phyloP scores from a whole-genome alignment of 2,113 vertebrate species.

The Forbesichthys papilliferus region DNA sequence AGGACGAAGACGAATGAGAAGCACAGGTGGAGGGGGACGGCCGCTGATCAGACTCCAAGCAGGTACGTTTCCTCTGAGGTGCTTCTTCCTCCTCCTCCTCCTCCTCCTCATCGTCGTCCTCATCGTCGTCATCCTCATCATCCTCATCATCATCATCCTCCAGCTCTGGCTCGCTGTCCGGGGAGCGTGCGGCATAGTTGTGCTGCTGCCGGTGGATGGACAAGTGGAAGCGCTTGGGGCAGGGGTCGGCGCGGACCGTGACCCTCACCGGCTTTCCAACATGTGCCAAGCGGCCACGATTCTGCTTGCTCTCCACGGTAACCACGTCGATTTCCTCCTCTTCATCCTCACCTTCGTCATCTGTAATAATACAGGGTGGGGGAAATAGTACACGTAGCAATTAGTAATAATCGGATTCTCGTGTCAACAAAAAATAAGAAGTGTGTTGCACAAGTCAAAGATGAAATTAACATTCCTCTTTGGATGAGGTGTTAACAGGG shows the following conservation, averaged over 20 bases:
- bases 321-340: conserved; percentile 95
- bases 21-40: not conserved
- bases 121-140: conserved; percentile 18
- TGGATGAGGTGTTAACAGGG: conserved; percentile 23
- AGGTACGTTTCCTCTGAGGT: conserved; percentile 54
- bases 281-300: conserved; percentile 79
- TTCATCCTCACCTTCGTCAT: conserved; percentile 66
- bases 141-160: conserved; percentile 36
- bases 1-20: conserved; percentile 51
- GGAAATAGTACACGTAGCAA: conserved; percentile 19
- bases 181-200: conserved; percentile 92
- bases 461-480: not conserved
- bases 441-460: conserved; percentile 24
- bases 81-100: conserved; percentile 56
- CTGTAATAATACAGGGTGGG: conserved; percentile 38
- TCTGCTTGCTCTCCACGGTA: conserved; percentile 91
- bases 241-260: conserved; percentile 86
- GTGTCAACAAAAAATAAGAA: conserved; percentile 12
- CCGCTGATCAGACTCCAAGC: conserved; percentile 22
- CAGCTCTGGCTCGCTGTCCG: conserved; percentile 72
- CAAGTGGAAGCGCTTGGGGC: conserved; percentile 91
- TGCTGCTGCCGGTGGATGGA: conserved; percentile 94
- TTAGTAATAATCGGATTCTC: no score
- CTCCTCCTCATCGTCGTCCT: conserved; percentile 27
- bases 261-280: conserved; percentile 87